Evolutionary conservation across 2,113 vertebrate species (phyloP), one percentile per base, ranked within the genome.

Genomic region (Syngnathus floridae): DNA sequence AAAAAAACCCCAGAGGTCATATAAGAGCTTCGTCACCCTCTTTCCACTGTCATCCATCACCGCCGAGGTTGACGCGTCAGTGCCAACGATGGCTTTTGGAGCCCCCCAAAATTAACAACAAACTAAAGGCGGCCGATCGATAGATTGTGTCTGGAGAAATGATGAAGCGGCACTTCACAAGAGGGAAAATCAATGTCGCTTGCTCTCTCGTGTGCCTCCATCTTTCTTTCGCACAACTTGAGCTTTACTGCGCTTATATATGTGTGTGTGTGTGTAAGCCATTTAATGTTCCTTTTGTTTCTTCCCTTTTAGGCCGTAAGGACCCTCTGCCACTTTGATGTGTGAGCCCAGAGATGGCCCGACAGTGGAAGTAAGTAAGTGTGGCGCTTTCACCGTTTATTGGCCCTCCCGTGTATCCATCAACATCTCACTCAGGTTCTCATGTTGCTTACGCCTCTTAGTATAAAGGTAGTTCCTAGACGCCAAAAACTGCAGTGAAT

Each of bases 71-170:
- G 75, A 75, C 71, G 77, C 65, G 78, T 70, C 67, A 74, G 58
- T 75, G 77, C 70, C 75, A 84, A 49, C 21, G 81, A 88, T 88
- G 84, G 91, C 83, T 86, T 81, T 80, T 84, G 70, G 71, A 84
- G 80, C 86, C 75, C 79, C 80, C 87, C 83, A 87, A 89, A 90
- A 89, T 90, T 89, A 90, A 89, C 90, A 90, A 90, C 88, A 91
- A 90, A 90, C 84, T 76, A 86, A 90, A 89, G 88, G 79, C 79
- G 51, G 58, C n/a, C 71, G 75, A 90, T 91, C 87, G 77, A 91
- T 91, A 69, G 75, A 67, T 75, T 75, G 80, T 83, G 88, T 88
- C 88, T 90, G 82, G 67, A 73, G 79, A 86, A 90, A 88, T 91
- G 90, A 91, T 90, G 87, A 90, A 91, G 86, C 88, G 90, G 87